Percentiles rank a stretch among this genome's conserved stretches.
These are phyloP conservation scores for Aleiodes alternator DNA, from an alignment of 2,888 invertebrate genomes.

Conservation along the genomic window DNA sequence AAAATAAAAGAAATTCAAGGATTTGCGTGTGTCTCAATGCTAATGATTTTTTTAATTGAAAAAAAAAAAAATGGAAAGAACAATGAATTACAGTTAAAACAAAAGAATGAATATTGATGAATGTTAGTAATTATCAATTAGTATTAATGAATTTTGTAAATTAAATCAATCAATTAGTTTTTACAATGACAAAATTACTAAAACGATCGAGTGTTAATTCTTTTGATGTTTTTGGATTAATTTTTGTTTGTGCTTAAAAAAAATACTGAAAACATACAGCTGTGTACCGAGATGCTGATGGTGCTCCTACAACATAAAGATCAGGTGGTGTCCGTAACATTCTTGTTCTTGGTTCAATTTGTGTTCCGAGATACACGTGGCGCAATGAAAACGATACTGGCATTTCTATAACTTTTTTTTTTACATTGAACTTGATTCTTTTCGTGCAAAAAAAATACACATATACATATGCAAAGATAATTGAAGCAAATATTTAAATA, in stretches of 20 bases:
- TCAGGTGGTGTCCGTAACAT: slow-evolving; percentile 47
- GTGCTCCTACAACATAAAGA: slow-evolving; percentile 47
- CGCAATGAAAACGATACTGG: slow-evolving; percentile 53
- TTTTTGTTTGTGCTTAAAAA: background rate
- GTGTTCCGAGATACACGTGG: slow-evolving; percentile 52
- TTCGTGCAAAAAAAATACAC: too few species aligned
- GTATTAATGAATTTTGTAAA: slow-evolving; percentile 50
- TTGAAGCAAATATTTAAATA: too few species aligned
- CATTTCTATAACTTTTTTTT: slow-evolving; percentile 49
- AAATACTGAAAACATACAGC: slow-evolving; percentile 25
- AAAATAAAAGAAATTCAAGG: too few species aligned
- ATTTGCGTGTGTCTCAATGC: too few species aligned
- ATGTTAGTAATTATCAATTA: too few species aligned
- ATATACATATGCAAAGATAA: background rate
- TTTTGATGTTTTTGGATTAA: background rate
- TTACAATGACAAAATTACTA: slow-evolving; percentile 51
- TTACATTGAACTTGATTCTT: background rate
- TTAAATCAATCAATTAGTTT: slow-evolving; percentile 53
- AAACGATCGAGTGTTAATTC: background rate
- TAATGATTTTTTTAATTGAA: too few species aligned
- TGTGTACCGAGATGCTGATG: slow-evolving; percentile 4
- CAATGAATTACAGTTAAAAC: too few species aligned
- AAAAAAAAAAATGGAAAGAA: too few species aligned
- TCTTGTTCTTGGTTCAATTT: slow-evolving; percentile 44
- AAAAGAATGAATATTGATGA: too few species aligned